phyloP scores from a whole-genome alignment of 2,888 invertebrate genomes.

The Sycophila texana region DNA sequence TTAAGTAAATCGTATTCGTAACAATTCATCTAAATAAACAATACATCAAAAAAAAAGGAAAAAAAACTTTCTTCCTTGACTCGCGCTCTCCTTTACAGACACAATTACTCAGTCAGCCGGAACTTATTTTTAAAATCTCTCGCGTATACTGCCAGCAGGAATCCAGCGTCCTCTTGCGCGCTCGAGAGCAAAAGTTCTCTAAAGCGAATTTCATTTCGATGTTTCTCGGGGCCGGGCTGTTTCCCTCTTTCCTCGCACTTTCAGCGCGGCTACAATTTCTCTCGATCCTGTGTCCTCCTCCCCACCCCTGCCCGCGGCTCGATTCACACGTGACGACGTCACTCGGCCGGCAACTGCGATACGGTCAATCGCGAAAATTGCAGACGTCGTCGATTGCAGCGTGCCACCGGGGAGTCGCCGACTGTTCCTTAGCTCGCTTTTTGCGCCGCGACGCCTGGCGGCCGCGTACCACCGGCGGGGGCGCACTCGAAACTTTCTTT shows the following conservation, averaged over 20 bases:
- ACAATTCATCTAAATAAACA: too few relatives aligned
- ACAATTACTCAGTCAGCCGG: too few relatives aligned
- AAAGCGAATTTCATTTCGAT: slow-evolving; percentile 23
- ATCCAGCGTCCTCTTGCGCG: too few relatives aligned
- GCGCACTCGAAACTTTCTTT: slow-evolving; percentile 29
- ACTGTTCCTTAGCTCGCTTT: slow-evolving; percentile 14
- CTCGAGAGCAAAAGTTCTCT: slow-evolving; percentile 1
- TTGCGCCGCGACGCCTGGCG: background rate
- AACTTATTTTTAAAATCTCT: too few relatives aligned
- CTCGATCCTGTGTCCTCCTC: background rate
- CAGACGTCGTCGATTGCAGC: slow-evolving; percentile 63
- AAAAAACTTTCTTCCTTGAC: too few relatives aligned
- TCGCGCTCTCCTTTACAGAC: too few relatives aligned
- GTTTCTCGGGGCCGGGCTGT: background rate
- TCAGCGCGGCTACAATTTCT: background rate
- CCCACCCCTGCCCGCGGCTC: background rate
- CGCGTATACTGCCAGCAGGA: too few relatives aligned
- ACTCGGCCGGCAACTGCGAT: slow-evolving; percentile 55
- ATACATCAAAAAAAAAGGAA: too few relatives aligned
- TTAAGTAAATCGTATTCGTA: too few relatives aligned
- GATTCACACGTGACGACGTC: slow-evolving; percentile 60
- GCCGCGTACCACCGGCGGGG: too few relatives aligned
- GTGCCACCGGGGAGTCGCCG: slow-evolving; percentile 59
- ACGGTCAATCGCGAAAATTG: slow-evolving; percentile 62
- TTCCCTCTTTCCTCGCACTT: background rate